A percentile compares a stretch with the other conserved stretches of the same genome.
These are phyloP conservation scores for Pardalotus punctatus DNA, from an alignment of 2,113 vertebrate species.

Conservation along the genomic window DNA sequence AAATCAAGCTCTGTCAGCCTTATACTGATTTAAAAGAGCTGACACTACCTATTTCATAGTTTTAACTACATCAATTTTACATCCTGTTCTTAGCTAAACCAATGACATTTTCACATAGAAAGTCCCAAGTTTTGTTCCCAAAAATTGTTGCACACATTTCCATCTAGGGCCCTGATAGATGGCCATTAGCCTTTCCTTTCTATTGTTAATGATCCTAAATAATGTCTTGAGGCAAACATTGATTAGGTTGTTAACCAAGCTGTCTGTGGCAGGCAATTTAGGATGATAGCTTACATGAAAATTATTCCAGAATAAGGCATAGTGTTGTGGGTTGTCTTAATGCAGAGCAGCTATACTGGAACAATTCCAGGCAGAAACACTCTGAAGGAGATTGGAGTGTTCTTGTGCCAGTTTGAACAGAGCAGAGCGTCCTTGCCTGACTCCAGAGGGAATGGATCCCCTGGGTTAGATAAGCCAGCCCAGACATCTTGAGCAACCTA, in stretches of 20 bases:
- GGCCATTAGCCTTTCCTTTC: conserved; percentile 2
- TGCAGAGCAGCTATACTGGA: neutral
- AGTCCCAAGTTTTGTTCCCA: neutral
- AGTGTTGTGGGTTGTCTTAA: neutral
- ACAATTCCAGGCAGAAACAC: neutral
- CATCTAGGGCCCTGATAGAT: neutral
- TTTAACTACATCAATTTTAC: neutral
- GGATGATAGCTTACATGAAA: neutral
- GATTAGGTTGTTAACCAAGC: conserved; percentile 27
- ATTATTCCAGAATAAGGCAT: neutral
- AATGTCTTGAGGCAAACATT: neutral
- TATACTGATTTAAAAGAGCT: neutral
- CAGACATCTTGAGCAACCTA: neutral
- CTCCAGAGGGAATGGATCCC: neutral
- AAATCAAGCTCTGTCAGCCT: neutral
- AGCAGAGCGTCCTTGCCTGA: neutral
- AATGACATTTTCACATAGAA: neutral
- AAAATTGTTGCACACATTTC: neutral
- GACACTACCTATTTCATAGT: neutral
- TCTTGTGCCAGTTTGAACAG: neutral
- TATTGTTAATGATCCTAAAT: neutral
- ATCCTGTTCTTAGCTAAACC: neutral
- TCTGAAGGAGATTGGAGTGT: neutral
- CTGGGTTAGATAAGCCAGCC: neutral
- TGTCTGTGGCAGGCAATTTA: conserved; percentile 2